phyloP scores from a whole-genome alignment of 2,113 vertebrate genomes.

The Archilochus colubris region DNA sequence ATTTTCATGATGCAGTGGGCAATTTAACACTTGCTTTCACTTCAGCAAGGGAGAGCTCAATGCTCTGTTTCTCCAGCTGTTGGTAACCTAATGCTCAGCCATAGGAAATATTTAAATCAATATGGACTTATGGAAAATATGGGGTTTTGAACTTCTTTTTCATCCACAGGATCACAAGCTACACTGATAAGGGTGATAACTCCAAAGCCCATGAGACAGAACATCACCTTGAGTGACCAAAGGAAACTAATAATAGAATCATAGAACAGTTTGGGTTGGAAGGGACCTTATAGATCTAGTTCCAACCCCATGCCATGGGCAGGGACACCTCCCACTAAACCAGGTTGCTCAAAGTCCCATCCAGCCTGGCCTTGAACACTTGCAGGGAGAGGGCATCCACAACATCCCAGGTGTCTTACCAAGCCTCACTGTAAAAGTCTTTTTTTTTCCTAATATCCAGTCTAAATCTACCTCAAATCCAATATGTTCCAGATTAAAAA shows the following conservation, averaged over 20 bases:
- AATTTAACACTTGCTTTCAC: not conserved
- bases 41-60: not conserved
- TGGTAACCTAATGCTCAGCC: not conserved
- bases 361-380: no score
- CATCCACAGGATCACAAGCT: accelerated
- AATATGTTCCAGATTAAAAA: accelerated
- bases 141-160: not conserved
- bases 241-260: not conserved
- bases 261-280: not conserved
- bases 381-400: no score
- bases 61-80: not conserved
- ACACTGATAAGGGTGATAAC: not conserved
- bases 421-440: no score
- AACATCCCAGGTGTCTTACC: no score
- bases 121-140: not conserved
- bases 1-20: not conserved
- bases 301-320: no score
- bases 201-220: accelerated
- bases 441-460: no score
- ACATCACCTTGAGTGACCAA: not conserved
- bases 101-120: not conserved
- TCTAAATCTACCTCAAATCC: no score
- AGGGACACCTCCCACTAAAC: no score
- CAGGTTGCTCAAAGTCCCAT: no score
- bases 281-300: no score